These are phyloP conservation scores for Bruchidius siliquastri DNA, from an alignment of 2,888 invertebrate genomes.

Conservation along the genomic window DNA sequence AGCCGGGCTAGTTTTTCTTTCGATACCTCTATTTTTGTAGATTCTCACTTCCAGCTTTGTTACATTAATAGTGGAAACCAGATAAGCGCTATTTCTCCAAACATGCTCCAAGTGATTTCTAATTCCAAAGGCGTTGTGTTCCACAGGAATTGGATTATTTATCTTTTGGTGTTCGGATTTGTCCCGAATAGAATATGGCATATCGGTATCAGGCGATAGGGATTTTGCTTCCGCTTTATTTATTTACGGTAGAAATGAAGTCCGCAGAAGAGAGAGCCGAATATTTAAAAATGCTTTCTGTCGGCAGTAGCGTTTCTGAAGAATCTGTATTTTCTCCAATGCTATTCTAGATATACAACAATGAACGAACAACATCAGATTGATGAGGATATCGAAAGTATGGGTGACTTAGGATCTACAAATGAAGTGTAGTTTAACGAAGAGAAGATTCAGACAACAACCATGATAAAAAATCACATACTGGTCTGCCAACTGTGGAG, in stretches of 20 bases:
- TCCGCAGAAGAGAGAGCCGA: too few relatives aligned
- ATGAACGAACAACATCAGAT: too few relatives aligned
- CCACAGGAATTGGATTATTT: background rate
- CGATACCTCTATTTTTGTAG: background rate
- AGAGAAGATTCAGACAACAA: too few relatives aligned
- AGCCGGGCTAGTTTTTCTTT: background rate
- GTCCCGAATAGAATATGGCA: background rate
- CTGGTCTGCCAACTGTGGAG: too few relatives aligned
- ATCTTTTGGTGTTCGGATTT: background rate
- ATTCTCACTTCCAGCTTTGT: background rate
- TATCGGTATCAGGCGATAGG: background rate
- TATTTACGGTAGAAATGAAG: background rate
- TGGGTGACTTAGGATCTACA: too few relatives aligned
- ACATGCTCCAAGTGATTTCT: background rate
- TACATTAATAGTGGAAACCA: background rate
- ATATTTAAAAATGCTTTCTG: too few relatives aligned
- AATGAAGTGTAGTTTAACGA: too few relatives aligned
- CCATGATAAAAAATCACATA: too few relatives aligned
- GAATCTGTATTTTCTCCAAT: too few relatives aligned
- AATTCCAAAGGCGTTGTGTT: background rate
- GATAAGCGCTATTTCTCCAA: background rate
- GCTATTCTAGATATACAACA: too few relatives aligned
- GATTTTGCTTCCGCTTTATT: background rate
- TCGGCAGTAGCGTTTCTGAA: too few relatives aligned
- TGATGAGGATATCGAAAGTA: too few relatives aligned